These are phyloP conservation scores for Rhizomys pruinosus DNA, from an alignment of 2,113 vertebrate species.

Conservation along the genomic window DNA sequence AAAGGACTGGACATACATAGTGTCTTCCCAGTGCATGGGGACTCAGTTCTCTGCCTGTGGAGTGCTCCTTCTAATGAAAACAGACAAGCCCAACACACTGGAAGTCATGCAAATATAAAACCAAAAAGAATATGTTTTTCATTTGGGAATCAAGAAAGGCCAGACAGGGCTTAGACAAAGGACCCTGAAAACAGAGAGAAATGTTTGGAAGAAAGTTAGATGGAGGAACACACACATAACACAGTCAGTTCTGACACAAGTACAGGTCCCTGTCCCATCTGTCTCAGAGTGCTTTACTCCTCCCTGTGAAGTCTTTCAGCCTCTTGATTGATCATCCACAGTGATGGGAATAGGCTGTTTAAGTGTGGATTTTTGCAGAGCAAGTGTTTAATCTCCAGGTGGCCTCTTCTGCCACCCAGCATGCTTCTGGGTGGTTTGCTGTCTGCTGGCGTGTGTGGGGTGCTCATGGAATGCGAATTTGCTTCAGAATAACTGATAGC, in stretches of 20 bases:
- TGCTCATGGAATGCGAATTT: slow-evolving; percentile 46
- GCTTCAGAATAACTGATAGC: neutral
- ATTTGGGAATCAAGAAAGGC: neutral
- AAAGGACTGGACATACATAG: neutral
- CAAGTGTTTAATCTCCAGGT: slow-evolving; percentile 35
- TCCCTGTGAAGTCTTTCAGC: neutral
- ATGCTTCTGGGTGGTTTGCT: neutral
- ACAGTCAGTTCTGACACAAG: neutral
- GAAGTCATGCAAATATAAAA: slow-evolving; percentile 30
- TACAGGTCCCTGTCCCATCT: too few relatives aligned
- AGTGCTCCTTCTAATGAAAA: slow-evolving; percentile 15
- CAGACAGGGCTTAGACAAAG: neutral
- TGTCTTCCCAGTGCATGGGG: neutral
- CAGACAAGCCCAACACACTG: neutral
- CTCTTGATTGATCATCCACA: neutral
- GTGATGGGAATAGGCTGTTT: neutral
- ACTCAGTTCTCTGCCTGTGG: neutral
- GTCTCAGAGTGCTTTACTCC: neutral
- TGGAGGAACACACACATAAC: neutral
- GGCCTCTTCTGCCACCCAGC: slow-evolving; percentile 22
- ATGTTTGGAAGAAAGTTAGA: neutral
- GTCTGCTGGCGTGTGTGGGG: neutral
- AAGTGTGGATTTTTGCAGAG: neutral
- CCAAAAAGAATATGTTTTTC: neutral
- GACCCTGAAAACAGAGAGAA: neutral